Evolutionary conservation across 2,113 vertebrate species (phyloP).

Genomic region (western clawed frog (Xenopus tropicalis)): UCB_Xtro_10.0 CM004445.2:110202001-110202500

Average conservation of each 20-base stretch:
- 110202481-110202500: slow-evolving; percentile 6
- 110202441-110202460: slow-evolving; percentile 4
- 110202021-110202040: no score
- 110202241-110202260: slow-evolving; percentile 31
- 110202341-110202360: slow-evolving; percentile 21
- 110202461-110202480: slow-evolving; percentile 19
- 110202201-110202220: slow-evolving; percentile 16
- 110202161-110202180: slow-evolving; percentile 1
- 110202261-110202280: slow-evolving; percentile 19
- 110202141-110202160: slow-evolving; percentile 5
- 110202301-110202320: slow-evolving; percentile 27
- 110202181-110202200: slow-evolving; percentile 26
- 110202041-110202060: no score
- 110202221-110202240: slow-evolving; percentile 22
- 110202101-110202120: not conserved
- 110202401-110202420: slow-evolving; percentile 33
- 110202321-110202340: slow-evolving; percentile 30
- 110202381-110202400: slow-evolving; percentile 37
- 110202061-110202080: no score
- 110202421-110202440: slow-evolving; percentile 10
- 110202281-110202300: slow-evolving; percentile 22
- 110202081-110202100: not conserved
- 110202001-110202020: no score
- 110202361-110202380: slow-evolving; percentile 28
- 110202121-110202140: slow-evolving; percentile 13